These are phyloP conservation scores for Thecocarcelia acutangulata DNA, from an alignment of 2,888 invertebrate species.

Conservation along the genomic window DNA sequence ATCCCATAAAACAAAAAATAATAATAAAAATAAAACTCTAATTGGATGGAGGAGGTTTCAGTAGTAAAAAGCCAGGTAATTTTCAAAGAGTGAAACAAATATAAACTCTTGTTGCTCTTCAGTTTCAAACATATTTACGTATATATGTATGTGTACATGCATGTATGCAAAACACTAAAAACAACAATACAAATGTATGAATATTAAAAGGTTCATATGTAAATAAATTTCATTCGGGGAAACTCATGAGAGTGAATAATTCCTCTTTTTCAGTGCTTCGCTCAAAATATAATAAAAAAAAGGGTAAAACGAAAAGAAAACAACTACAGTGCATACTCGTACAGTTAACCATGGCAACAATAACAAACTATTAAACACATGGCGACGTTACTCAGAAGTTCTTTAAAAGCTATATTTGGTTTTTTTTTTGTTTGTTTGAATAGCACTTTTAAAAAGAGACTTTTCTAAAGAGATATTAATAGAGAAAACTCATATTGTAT, in stretches of 20 bases:
- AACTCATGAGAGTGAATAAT: conserved; percentile 40
- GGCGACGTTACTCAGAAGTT: too few species aligned
- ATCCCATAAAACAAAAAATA: conserved; percentile 5
- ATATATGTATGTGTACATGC: not conserved
- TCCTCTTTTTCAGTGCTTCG: conserved; percentile 22
- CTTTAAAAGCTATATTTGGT: too few species aligned
- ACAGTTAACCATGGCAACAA: conserved; percentile 26
- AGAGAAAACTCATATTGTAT: too few species aligned
- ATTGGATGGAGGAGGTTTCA: conserved; percentile 58
- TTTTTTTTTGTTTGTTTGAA: too few species aligned
- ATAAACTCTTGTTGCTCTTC: conserved; percentile 36
- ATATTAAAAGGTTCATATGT: conserved; percentile 35
- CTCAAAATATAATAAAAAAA: conserved; percentile 3
- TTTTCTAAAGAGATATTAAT: too few species aligned
- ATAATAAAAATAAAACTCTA: conserved; percentile 35
- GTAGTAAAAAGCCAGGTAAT: conserved; percentile 55
- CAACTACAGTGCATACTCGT: not conserved
- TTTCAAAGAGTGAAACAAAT: conserved; percentile 51
- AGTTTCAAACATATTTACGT: not conserved
- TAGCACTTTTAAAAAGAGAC: too few species aligned
- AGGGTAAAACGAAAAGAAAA: too few species aligned
- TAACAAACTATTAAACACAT: not conserved
- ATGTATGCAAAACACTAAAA: not conserved
- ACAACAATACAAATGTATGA: conserved; percentile 14
- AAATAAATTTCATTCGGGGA: conserved; percentile 51